A percentile compares a stretch with the other conserved stretches of the same genome.
Conservation (phyloP, 2,888 invertebrate genomes). For the Chesias legatella region DNA sequence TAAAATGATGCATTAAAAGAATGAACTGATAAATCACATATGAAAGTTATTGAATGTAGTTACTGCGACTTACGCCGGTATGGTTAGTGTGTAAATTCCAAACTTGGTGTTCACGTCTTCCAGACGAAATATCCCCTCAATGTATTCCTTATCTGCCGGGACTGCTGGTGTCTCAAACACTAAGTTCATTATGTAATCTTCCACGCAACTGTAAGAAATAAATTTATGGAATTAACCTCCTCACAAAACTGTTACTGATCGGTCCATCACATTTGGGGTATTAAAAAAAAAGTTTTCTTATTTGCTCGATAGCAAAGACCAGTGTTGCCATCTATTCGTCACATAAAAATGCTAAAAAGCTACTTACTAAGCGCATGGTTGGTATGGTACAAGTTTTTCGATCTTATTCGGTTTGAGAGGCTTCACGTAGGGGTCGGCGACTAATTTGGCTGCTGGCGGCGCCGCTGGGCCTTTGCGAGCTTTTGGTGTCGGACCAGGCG, state of each 20-base stretch:
- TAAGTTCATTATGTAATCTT: conserved; percentile 72
- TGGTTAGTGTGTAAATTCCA: conserved; percentile 68
- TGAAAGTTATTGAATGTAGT: background rate
- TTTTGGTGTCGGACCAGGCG: conserved; percentile 66
- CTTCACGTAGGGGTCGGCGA: conserved; percentile 69
- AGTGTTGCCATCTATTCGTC: conserved; percentile 4
- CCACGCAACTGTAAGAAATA: conserved; percentile 58
- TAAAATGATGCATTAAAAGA: conserved; percentile 17
- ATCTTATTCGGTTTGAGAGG: conserved; percentile 58
- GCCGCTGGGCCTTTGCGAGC: conserved; percentile 43
- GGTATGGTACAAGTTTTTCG: conserved; percentile 66
- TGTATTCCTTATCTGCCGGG: conserved; percentile 59
- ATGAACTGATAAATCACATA: background rate
- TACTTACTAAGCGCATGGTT: conserved; percentile 73
- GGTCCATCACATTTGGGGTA: too few species aligned
- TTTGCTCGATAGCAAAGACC: too few species aligned
- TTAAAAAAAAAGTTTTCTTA: too few species aligned
- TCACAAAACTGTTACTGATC: too few species aligned
- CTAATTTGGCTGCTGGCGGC: conserved; percentile 54
- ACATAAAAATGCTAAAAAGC: background rate
- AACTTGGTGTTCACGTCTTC: conserved; percentile 70
- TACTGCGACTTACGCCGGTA: conserved; percentile 56
- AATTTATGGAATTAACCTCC: too few species aligned
- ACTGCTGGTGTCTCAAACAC: conserved; percentile 70
- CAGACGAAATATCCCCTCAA: conserved; percentile 60